Base-by-base conservation (phyloP, 2,888 invertebrate genomes). In the Troides helena region DNA sequence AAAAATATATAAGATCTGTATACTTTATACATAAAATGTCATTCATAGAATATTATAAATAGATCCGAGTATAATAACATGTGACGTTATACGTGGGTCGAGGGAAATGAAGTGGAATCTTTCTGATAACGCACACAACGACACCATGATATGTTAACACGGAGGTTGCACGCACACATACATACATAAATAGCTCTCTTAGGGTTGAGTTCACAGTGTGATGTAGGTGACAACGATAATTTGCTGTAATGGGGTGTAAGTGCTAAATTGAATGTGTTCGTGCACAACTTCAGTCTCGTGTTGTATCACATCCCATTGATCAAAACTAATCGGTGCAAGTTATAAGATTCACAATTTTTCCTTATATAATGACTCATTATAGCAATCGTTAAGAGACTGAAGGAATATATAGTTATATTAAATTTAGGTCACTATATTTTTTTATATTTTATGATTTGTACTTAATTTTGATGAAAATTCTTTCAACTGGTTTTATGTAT, bases 51-150 rank as follows among this genome's bases (percentile, higher is more conserved):
- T 64, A 65, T 70, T 70, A 67, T 70, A 73, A 72, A 73, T 73
- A 75, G 73, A 74, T 73, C 71, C 71, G 75, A 73, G 75, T 77
- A 76, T 80, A 83, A 84, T 87, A 84, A 82, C 75, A 76, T 84
- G 86, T 89, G 86, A 88, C 85, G 88, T 86, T 86, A 90, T 82
- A 82, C 84, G 81, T 83, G 90, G 90, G 89, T 86, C 86, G 89
- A 76, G 88, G 92, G 89, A 91, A 92, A 92, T 92, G 92, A 92
- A 88, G 89, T 86, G 92, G 92, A 92, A 92, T 91, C 89, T 90
- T 88, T 82, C 86, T 85, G 92, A 92, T 92, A 92, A 92, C 92
- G 74, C 91, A 91, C 89, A 92, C 92, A 83, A 62, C 72, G 75
- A 77, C 80, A 78, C 72, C 18, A 64, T 73, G 72, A 30, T 71